phyloP scores from a whole-genome alignment of 2,888 invertebrate species.

The Cordilura impudica region DNA sequence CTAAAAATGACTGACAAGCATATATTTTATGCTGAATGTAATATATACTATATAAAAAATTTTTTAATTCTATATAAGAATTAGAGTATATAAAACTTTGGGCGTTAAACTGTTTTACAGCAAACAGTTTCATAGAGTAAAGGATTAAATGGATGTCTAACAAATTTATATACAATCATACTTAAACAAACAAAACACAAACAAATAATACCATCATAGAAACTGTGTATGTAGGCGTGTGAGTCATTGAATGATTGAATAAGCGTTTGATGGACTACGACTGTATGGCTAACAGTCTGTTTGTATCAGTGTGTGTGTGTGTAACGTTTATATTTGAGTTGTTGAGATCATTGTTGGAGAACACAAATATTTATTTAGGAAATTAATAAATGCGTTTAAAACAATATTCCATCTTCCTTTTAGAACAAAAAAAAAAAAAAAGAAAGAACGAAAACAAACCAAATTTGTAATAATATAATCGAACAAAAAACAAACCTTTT shows the following conservation, averaged over 20 bases:
- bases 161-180: constrained; percentile 9
- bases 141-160: constrained; percentile 43
- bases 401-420: constrained; percentile 12
- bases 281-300: too few relatives aligned
- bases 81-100: constrained; percentile 30
- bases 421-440: too few relatives aligned
- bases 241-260: not conserved
- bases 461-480: not conserved
- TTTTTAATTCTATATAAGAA: constrained; percentile 31
- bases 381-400: constrained; percentile 58
- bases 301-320: constrained; percentile 12
- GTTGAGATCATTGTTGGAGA: constrained; percentile 56
- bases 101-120: constrained; percentile 51
- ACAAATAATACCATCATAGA: constrained; percentile 1
- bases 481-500: not conserved
- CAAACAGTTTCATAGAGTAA: constrained; percentile 31
- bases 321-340: constrained; percentile 46
- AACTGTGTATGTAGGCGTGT: not conserved
- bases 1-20: not conserved
- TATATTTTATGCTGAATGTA: not conserved
- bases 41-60: not conserved
- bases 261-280: not conserved
- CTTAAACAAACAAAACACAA: not conserved
- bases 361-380: constrained; percentile 61
- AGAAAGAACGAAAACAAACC: too few relatives aligned